Evolutionary conservation across 2,113 vertebrate species (phyloP).

Genomic region (Zosterops pallidus): DNA sequence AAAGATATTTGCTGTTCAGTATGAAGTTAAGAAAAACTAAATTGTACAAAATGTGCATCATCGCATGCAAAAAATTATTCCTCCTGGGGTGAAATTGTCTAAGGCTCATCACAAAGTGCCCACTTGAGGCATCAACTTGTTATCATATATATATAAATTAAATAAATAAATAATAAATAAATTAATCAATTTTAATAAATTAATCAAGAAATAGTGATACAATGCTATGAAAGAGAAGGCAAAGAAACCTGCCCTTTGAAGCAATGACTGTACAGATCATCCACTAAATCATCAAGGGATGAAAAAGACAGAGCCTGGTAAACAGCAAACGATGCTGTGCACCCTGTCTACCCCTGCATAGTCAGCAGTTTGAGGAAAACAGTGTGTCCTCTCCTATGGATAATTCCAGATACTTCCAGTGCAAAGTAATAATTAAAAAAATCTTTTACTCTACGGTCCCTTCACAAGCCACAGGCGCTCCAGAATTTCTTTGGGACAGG

Average conservation of each 20-base stretch:
- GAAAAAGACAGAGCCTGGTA: neutral
- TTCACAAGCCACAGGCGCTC: neutral
- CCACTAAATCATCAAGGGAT: neutral
- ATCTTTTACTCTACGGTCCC: neutral
- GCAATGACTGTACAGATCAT: neutral
- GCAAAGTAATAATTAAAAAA: neutral
- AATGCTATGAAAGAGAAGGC: neutral
- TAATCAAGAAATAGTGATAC: neutral
- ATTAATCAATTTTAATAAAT: no score
- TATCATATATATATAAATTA: no score
- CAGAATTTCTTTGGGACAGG: neutral
- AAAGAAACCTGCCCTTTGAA: neutral
- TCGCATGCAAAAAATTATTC: neutral
- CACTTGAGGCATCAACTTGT: neutral
- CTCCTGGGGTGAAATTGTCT: neutral
- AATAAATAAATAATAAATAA: no score
- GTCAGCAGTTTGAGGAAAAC: neutral
- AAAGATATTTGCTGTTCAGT: neutral
- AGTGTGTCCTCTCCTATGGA: neutral
- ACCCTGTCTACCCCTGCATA: neutral
- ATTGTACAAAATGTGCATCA: neutral
- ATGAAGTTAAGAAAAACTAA: neutral
- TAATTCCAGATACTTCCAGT: neutral
- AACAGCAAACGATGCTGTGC: rapidly evolving
- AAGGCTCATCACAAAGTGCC: neutral